These are phyloP conservation scores for Bombus sylvicola DNA, from an alignment of 1,140 invertebrate genomes.

Conservation along the genomic window DNA sequence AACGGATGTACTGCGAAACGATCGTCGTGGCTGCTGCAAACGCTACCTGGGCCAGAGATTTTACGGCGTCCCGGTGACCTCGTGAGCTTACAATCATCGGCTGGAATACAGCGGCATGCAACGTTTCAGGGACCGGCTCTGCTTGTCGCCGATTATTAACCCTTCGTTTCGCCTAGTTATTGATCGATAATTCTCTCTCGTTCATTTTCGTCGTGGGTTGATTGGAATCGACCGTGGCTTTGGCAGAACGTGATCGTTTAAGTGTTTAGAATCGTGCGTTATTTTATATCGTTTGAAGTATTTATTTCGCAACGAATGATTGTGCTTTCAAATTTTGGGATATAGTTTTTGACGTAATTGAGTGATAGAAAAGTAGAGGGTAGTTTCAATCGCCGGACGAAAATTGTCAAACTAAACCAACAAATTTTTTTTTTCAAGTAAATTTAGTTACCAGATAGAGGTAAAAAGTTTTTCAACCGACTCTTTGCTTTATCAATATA, in stretches of 20 bases:
- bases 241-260: background rate
- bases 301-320: background rate
- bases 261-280: background rate
- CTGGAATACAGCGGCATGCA: slow-evolving; percentile 1
- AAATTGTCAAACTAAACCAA: no score
- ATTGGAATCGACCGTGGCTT: background rate
- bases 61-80: slow-evolving; percentile 33
- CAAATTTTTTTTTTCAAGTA: no score
- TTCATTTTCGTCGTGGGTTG: no score
- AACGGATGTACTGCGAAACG: background rate
- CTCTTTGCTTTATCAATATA: no score
- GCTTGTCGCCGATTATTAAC: slow-evolving; percentile 12
- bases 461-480: no score
- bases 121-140: slow-evolving; percentile 24
- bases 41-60: background rate
- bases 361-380: background rate
- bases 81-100: slow-evolving; percentile 4
- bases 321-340: background rate
- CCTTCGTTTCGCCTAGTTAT: slow-evolving; percentile 26
- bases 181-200: slow-evolving; percentile 6
- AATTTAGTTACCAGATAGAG: no score
- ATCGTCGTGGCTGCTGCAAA: background rate
- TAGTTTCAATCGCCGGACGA: background rate
- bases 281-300: background rate
- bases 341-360: no score